phyloP scores from a whole-genome alignment of 2,113 vertebrate species.

The Bolborhynchus lineola region DNA sequence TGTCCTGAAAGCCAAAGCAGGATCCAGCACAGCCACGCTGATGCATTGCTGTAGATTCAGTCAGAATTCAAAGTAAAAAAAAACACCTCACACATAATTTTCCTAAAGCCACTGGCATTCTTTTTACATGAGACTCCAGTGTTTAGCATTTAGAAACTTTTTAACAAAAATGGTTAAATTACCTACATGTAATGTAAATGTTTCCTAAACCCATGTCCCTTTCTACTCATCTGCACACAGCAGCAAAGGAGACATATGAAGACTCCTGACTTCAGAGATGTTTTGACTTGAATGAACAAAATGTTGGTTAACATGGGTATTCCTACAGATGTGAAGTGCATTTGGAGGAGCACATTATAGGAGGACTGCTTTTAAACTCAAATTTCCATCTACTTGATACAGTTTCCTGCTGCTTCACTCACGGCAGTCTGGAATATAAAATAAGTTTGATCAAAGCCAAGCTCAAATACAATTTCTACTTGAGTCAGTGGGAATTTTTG shows the following conservation, averaged over 20 bases:
- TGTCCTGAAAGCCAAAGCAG: neutral
- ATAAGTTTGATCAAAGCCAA: neutral
- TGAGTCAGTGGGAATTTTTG: neutral
- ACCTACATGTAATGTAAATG: neutral
- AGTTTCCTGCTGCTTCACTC: neutral
- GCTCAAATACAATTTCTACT: neutral
- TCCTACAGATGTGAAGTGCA: neutral
- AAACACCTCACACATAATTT: neutral
- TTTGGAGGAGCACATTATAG: neutral
- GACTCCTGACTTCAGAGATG: neutral
- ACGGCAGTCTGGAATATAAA: neutral
- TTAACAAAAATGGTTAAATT: neutral
- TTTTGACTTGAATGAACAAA: neutral
- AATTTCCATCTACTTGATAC: neutral
- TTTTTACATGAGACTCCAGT: neutral
- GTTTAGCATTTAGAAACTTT: neutral
- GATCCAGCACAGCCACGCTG: neutral
- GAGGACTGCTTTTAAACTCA: neutral
- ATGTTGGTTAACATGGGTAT: neutral
- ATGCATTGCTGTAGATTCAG: neutral
- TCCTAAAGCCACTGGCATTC: neutral
- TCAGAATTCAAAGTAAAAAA: neutral
- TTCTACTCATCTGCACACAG: neutral
- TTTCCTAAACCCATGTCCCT: neutral
- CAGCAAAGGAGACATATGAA: neutral